Percentiles rank a stretch among this genome's conserved stretches.
These are phyloP conservation scores for Stictonetta naevosa DNA, from an alignment of 2,113 vertebrate species.

Conservation along the genomic window DNA sequence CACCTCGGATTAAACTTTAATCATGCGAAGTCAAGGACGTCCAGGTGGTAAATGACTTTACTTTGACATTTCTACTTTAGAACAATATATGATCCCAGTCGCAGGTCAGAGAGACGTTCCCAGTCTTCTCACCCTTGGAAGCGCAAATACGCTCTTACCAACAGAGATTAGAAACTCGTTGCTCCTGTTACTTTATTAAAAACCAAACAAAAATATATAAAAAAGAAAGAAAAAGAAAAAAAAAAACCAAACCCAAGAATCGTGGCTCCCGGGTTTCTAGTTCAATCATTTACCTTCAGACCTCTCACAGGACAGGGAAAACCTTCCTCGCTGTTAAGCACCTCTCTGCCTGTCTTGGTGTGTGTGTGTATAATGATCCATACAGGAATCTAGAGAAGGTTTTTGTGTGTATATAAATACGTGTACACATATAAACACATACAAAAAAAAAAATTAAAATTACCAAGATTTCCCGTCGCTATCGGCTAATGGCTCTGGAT, in stretches of 20 bases:
- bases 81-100: slow-evolving; percentile 60
- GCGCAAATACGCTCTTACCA: neutral
- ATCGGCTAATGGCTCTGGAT: neutral
- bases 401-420: neutral
- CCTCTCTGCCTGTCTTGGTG: neutral
- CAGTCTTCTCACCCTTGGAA: slow-evolving; percentile 7
- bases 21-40: slow-evolving; percentile 80
- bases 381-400: neutral
- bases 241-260: neutral
- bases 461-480: neutral
- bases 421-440: too few relatives aligned
- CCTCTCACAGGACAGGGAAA: neutral
- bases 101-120: slow-evolving; percentile 31
- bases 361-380: neutral
- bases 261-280: neutral
- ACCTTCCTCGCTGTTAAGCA: neutral
- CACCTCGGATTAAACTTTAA: slow-evolving; percentile 85
- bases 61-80: slow-evolving; percentile 73
- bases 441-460: neutral
- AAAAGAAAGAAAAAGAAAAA: fast-evolving
- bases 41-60: slow-evolving; percentile 81
- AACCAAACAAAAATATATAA: neutral
- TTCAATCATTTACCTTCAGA: neutral
- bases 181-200: neutral
- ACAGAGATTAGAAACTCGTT: neutral